Percentiles rank a stretch among this genome's conserved stretches.
phyloP scores from a whole-genome alignment of 2,888 invertebrate species.

The Leptinotarsa tumamoca region DNA sequence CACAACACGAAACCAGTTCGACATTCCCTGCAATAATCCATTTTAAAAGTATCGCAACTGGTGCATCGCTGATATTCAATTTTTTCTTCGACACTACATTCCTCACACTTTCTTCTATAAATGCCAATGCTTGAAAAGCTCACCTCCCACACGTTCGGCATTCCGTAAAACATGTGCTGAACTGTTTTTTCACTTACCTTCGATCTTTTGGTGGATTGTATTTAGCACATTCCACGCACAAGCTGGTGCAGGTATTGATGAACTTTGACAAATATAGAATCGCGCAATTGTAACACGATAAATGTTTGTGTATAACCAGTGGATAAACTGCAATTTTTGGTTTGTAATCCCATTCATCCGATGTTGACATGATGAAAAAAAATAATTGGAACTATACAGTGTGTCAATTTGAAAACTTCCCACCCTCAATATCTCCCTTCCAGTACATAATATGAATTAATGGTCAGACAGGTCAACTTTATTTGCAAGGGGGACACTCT shows the following conservation, averaged over 20 bases:
- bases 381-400: no score
- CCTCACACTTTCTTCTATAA: not conserved
- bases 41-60: not conserved
- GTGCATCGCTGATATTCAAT: not conserved
- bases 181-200: not conserved
- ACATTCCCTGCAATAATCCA: not conserved
- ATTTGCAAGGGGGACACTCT: no score
- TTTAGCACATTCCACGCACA: not conserved
- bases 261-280: not conserved
- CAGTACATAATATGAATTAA: no score
- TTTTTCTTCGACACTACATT: not conserved
- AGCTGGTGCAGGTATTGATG: not conserved
- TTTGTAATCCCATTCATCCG: not conserved
- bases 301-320: not conserved
- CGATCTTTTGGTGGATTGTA: not conserved
- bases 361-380: no score
- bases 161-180: not conserved
- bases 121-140: not conserved
- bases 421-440: no score
- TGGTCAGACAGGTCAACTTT: no score
- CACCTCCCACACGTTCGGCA: not conserved
- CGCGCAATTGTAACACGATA: not conserved
- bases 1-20: not conserved
- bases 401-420: no score
- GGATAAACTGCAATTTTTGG: not conserved